Evolutionary conservation across 2,113 vertebrate species (phyloP).

Genomic region (Sus scrofa): DNA sequence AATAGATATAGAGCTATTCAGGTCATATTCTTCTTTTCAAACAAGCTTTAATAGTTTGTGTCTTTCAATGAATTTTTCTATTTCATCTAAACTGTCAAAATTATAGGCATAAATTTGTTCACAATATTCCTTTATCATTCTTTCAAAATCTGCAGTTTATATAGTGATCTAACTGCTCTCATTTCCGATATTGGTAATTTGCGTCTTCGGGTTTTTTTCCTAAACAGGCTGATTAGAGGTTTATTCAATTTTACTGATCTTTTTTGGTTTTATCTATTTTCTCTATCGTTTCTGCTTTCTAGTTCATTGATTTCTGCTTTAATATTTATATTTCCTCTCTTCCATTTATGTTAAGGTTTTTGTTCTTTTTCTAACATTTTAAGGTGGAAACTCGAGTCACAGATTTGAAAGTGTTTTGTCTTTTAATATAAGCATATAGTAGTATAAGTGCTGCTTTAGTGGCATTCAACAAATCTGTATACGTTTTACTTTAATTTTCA

Average conservation of each 20-base stretch:
- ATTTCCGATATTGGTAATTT: constrained; percentile 36
- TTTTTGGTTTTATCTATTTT: constrained; percentile 23
- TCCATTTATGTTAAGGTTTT: neutral
- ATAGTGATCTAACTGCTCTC: neutral
- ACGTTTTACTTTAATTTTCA: neutral
- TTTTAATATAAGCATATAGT: neutral
- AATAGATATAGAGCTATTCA: neutral
- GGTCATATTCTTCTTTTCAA: neutral
- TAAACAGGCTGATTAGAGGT: neutral
- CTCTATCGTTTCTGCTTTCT: neutral
- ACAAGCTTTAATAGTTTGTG: neutral
- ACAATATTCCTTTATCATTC: neutral
- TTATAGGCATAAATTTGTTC: neutral
- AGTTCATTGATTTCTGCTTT: neutral
- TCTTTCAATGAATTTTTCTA: neutral
- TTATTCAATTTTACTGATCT: neutral
- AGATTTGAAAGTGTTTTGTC: neutral
- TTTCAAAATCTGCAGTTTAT: constrained; percentile 32
- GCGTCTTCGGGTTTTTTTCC: neutral
- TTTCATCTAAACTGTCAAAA: constrained; percentile 23
- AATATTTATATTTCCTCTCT: constrained; percentile 2
- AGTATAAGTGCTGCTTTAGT: neutral
- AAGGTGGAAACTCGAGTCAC: neutral
- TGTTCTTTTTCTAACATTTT: constrained; percentile 2
- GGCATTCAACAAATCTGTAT: neutral